Evolutionary conservation across 2,888 invertebrate genomes (phyloP).

Genomic region (Melikaiella ostensackeni): DNA sequence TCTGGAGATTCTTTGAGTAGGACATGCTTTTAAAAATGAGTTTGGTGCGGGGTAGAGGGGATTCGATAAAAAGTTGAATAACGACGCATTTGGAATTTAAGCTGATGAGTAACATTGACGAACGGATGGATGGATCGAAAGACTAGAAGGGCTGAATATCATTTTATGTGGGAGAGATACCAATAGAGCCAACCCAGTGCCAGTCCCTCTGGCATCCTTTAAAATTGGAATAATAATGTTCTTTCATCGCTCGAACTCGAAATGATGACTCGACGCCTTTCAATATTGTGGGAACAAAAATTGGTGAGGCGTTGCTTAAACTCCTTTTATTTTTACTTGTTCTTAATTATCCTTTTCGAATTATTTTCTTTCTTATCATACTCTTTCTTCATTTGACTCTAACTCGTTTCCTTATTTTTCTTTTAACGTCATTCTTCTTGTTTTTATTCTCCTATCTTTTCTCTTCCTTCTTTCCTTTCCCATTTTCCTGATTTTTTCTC

Average conservation of each 20-base stretch:
- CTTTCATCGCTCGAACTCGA: constrained; percentile 72
- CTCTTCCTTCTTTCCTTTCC: background rate
- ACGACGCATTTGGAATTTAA: constrained; percentile 71
- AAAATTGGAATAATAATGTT: constrained; percentile 77
- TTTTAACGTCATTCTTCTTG: constrained; percentile 51
- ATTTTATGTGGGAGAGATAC: constrained; percentile 42
- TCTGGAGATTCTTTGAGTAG: constrained; percentile 11
- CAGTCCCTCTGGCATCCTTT: constrained; percentile 64
- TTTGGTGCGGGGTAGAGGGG: constrained; percentile 41
- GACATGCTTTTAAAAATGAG: constrained; percentile 33
- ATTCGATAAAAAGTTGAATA: constrained; percentile 69
- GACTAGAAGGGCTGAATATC: constrained; percentile 40
- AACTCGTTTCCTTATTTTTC: background rate
- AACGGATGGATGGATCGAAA: constrained; percentile 57
- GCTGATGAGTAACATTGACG: constrained; percentile 65
- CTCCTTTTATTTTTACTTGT: constrained; percentile 24
- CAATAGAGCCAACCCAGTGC: constrained; percentile 42
- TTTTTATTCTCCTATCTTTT: constrained; percentile 40
- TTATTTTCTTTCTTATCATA: constrained; percentile 33
- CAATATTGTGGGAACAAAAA: constrained; percentile 76
- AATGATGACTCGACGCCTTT: constrained; percentile 76
- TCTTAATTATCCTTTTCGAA: constrained; percentile 47
- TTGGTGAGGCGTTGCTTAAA: constrained; percentile 62
- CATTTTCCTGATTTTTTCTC: too few relatives aligned
- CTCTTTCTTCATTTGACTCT: constrained; percentile 38